Evolutionary conservation across 1,140 invertebrate genomes (phyloP).

Genomic region (Coelopa frigida): DNA sequence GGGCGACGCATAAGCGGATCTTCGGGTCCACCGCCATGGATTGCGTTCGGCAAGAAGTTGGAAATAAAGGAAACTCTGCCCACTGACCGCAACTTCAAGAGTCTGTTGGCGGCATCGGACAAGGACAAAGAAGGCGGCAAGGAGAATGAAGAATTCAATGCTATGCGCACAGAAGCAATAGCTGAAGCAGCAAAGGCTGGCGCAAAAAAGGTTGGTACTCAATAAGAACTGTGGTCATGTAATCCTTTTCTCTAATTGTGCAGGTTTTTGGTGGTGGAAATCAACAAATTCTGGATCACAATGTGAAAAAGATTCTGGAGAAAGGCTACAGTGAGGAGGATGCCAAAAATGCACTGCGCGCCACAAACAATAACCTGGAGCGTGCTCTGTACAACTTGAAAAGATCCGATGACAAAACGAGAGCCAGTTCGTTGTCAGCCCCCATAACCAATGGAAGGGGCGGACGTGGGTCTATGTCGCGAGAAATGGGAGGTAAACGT

Average conservation of each 20-base stretch:
- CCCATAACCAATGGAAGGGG: slow-evolving; percentile 22
- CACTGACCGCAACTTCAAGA: slow-evolving; percentile 63
- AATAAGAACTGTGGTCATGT: slow-evolving; percentile 42
- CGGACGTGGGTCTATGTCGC: slow-evolving; percentile 47
- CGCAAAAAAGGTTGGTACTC: slow-evolving; percentile 56
- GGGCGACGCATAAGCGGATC: slow-evolving; percentile 54
- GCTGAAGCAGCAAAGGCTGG: slow-evolving; percentile 74
- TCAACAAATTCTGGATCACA: slow-evolving; percentile 65
- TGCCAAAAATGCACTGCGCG: slow-evolving; percentile 63
- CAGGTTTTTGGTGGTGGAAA: slow-evolving; percentile 59
- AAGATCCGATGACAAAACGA: slow-evolving; percentile 48
- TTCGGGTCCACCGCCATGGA: slow-evolving; percentile 80
- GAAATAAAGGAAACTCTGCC: slow-evolving; percentile 27
- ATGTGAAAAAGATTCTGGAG: slow-evolving; percentile 73
- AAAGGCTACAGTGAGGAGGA: slow-evolving; percentile 72
- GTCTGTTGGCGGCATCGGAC: slow-evolving; percentile 48
- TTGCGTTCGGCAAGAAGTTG: slow-evolving; percentile 77
- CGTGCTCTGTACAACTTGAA: slow-evolving; percentile 63
- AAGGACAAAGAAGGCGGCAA: slow-evolving; percentile 53
- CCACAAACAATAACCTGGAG: slow-evolving; percentile 66
- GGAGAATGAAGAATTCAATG: slow-evolving; percentile 75
- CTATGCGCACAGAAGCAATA: slow-evolving; percentile 76
- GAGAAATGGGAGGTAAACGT: slow-evolving; percentile 28
- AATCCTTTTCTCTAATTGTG: slow-evolving; percentile 11
- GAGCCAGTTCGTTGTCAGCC: slow-evolving; percentile 44